Evolutionary conservation across 1,140 invertebrate genomes (phyloP).

Genomic region (Eupeodes corollae): DNA sequence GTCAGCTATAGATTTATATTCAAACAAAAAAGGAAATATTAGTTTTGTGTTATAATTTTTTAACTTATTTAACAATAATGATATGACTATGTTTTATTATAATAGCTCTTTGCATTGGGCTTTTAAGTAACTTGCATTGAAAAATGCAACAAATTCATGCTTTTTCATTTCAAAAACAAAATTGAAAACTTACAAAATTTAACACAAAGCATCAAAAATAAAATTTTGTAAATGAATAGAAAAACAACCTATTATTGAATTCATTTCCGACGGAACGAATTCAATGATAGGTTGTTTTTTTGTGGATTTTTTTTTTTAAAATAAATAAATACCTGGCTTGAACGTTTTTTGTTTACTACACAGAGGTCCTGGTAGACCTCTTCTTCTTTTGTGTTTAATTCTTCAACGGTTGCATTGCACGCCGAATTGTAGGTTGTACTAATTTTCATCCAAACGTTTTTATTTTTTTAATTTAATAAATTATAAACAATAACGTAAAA

Average conservation of each 20-base stretch:
- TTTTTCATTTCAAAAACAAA: not conserved
- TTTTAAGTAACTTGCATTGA: not conserved
- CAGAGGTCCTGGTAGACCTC: slow-evolving; percentile 39
- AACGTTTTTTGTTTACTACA: slow-evolving; percentile 35
- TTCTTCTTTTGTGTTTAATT: slow-evolving; percentile 37
- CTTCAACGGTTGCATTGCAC: slow-evolving; percentile 35
- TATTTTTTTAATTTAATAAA: not conserved
- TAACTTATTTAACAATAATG: not conserved
- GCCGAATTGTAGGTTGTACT: slow-evolving; percentile 36
- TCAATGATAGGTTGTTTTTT: no score
- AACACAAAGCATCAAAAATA: not conserved
- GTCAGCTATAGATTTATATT: slow-evolving; percentile 10
- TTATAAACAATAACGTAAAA: no score
- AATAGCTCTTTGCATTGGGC: not conserved
- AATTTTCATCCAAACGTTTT: slow-evolving; percentile 3
- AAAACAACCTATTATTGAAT: no score
- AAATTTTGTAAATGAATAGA: not conserved
- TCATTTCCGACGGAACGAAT: no score
- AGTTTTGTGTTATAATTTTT: not conserved
- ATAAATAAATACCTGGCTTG: slow-evolving; percentile 31
- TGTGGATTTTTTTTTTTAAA: no score
- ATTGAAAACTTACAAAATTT: not conserved
- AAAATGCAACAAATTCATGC: not conserved
- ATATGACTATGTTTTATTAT: not conserved
- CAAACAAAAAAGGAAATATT: slow-evolving; percentile 4